Conservation (phyloP, 2,113 vertebrate species). For the Odocoileus hemionus region DNA sequence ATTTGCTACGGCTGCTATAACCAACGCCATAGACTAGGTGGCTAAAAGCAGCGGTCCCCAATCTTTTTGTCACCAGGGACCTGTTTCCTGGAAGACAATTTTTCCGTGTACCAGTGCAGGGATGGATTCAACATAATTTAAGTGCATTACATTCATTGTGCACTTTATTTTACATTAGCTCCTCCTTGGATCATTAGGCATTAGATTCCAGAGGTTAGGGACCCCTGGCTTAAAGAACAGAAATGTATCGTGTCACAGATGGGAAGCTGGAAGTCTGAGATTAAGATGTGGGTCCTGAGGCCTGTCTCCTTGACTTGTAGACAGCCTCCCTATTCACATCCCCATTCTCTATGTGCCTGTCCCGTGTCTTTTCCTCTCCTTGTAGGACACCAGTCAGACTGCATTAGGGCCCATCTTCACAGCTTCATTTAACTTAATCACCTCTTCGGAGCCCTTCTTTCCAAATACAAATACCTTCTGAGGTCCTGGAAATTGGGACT, state of each 20-base stretch:
- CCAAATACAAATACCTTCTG: not conserved
- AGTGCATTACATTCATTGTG: not conserved
- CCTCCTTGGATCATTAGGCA: not conserved
- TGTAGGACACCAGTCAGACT: not conserved
- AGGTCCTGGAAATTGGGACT: not conserved
- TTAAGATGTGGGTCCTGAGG: not conserved
- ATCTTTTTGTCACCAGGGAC: not conserved
- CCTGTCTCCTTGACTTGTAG: not conserved
- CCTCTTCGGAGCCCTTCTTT: not conserved
- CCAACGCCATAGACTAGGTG: not conserved
- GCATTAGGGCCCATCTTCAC: too few species aligned
- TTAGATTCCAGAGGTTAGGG: not conserved
- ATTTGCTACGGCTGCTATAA: not conserved
- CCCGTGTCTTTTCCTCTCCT: not conserved
- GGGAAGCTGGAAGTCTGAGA: not conserved
- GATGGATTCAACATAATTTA: not conserved
- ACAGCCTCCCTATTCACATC: rapidly evolving
- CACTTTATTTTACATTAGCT: not conserved
- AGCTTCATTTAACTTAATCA: not conserved
- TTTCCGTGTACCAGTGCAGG: not conserved
- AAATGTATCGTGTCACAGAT: not conserved
- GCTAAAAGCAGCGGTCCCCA: not conserved
- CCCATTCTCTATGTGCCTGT: not conserved
- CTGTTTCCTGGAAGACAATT: not conserved
- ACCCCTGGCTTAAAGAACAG: not conserved